Evolutionary conservation across 2,113 vertebrate genomes (phyloP).

Genomic region (Mormyrus lacerda): DNA sequence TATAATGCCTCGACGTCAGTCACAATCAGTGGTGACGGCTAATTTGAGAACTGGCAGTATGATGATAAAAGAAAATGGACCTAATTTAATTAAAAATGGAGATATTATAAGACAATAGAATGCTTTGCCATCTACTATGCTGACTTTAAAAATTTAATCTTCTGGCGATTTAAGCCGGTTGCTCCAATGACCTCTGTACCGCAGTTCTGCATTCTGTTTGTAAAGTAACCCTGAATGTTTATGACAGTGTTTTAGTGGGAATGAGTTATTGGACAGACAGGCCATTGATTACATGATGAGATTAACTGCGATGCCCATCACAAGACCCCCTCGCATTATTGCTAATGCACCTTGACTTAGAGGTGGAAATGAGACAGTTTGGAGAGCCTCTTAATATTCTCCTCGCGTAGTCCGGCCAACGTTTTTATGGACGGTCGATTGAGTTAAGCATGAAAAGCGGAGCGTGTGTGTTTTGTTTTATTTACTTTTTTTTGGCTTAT

Average conservation of each 20-base stretch:
- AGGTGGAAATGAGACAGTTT: neutral
- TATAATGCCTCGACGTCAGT: neutral
- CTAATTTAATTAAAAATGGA: slow-evolving; percentile 2
- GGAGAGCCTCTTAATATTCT: neutral
- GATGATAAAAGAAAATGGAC: neutral
- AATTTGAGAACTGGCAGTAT: neutral
- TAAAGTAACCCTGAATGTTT: neutral
- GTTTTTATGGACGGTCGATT: neutral
- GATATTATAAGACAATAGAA: neutral
- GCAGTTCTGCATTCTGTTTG: neutral
- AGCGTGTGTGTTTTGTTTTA: neutral
- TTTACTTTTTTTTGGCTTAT: neutral
- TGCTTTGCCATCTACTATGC: neutral
- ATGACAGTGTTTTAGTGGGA: neutral
- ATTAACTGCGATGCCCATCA: neutral
- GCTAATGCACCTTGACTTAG: neutral
- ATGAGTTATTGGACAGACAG: slow-evolving; percentile 2
- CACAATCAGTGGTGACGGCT: neutral
- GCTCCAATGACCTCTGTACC: neutral
- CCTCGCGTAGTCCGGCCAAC: neutral
- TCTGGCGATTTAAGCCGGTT: neutral
- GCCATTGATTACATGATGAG: neutral
- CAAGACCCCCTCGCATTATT: neutral
- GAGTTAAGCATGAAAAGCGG: neutral
- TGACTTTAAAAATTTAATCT: neutral